phyloP scores from a whole-genome alignment of 2,113 vertebrate genomes.

The Lichenostomus cassidix region DNA sequence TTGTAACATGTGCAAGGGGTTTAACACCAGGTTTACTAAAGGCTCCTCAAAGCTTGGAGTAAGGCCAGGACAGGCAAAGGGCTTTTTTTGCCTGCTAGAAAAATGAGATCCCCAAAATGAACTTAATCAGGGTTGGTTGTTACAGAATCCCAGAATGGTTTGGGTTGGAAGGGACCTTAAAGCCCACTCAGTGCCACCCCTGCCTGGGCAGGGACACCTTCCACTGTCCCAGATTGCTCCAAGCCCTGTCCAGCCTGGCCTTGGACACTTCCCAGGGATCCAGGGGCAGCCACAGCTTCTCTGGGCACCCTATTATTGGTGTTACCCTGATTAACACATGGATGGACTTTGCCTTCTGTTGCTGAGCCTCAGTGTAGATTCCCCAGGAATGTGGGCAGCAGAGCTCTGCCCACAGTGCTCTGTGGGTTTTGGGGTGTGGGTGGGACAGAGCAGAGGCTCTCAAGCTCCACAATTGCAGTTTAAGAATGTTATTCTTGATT shows the following conservation, averaged over 20 bases:
- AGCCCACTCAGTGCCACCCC: background rate
- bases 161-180: background rate
- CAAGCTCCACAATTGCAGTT: background rate
- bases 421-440: background rate
- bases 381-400: background rate
- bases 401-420: background rate
- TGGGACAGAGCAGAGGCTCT: background rate
- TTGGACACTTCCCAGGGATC: background rate
- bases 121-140: background rate
- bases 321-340: background rate
- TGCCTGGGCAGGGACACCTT: background rate
- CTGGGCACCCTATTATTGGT: background rate
- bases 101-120: background rate
- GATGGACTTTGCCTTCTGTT: background rate
- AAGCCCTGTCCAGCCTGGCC: accelerated
- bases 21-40: background rate
- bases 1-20: background rate
- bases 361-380: background rate
- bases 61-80: background rate
- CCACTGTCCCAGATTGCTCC: background rate
- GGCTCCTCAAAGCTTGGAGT: background rate
- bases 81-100: background rate
- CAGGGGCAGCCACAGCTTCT: background rate
- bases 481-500: background rate
- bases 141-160: background rate